A percentile compares a stretch with the other conserved stretches of the same genome.
These are phyloP conservation scores for Pantherophis vulpinus DNA, from an alignment of 2,797 vertebrate species.

Conservation along the genomic window DNA sequence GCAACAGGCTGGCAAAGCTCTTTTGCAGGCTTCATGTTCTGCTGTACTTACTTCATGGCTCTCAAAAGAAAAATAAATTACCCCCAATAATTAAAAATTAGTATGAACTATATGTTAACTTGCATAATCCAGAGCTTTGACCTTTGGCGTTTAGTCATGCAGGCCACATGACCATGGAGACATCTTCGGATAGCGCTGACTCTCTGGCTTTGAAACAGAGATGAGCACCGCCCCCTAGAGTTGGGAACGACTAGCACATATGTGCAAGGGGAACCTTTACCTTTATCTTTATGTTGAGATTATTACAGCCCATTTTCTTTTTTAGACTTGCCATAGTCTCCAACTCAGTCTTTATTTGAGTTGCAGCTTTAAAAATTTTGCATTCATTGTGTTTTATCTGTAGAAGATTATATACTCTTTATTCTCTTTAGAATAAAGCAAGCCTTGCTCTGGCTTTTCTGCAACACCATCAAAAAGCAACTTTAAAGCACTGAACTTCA, in stretches of 20 bases:
- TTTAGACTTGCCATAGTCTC: not conserved
- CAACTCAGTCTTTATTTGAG: not conserved
- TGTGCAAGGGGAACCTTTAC: too few species aligned
- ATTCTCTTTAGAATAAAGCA: slow-evolving; percentile 22
- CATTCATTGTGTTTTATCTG: not conserved
- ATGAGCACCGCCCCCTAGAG: too few species aligned
- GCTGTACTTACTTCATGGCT: not conserved
- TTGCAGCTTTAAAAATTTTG: not conserved
- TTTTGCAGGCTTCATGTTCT: not conserved
- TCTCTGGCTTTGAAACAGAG: too few species aligned
- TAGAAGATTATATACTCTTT: slow-evolving; percentile 4
- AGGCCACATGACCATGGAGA: too few species aligned
- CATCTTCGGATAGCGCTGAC: too few species aligned
- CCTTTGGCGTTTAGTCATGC: too few species aligned
- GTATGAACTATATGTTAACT: not conserved
- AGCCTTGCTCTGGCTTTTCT: slow-evolving; percentile 10
- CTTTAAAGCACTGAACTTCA: slow-evolving; percentile 36
- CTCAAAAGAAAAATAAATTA: slow-evolving; percentile 1
- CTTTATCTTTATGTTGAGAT: not conserved
- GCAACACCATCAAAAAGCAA: slow-evolving; percentile 31
- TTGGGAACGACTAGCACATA: too few species aligned
- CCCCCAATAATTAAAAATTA: not conserved
- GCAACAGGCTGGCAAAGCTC: not conserved
- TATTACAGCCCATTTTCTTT: not conserved
- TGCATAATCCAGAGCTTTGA: not conserved